Percentiles rank a stretch among this genome's conserved stretches.
phyloP scores from a whole-genome alignment of 2,888 invertebrate species.

The Polylopha cassiicola region DNA sequence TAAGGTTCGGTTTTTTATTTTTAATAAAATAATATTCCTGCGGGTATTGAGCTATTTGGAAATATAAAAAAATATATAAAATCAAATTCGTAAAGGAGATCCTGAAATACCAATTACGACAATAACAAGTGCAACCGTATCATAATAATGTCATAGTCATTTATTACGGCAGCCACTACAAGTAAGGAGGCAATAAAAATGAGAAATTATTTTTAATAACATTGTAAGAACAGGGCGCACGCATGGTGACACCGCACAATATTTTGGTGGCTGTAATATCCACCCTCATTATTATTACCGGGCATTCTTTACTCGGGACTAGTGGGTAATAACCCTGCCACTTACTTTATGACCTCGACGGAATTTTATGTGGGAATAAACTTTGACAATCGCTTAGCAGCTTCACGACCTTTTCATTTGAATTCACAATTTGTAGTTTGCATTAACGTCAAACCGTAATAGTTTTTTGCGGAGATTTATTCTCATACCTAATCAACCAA shows the following conservation, averaged over 20 bases:
- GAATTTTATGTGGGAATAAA: constrained; percentile 53
- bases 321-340: constrained; percentile 54
- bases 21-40: no score
- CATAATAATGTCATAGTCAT: constrained; percentile 46
- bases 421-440: no score
- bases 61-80: no score
- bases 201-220: constrained; percentile 78
- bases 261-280: constrained; percentile 54
- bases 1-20: no score
- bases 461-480: no score
- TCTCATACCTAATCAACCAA: no score
- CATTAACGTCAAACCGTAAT: no score
- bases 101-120: constrained; percentile 18
- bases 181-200: constrained; percentile 67
- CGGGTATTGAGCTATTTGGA: no score
- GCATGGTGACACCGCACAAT: constrained; percentile 55
- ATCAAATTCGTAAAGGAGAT: constrained; percentile 2
- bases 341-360: constrained; percentile 59
- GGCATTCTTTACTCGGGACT: constrained; percentile 56
- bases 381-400: constrained; percentile 31
- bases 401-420: no score
- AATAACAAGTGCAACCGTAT: constrained; percentile 13
- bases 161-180: constrained; percentile 51
- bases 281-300: constrained; percentile 63
- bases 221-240: constrained; percentile 41